Base-by-base conservation (phyloP, 1,140 invertebrate genomes). In the Platyscapa corneri region DNA sequence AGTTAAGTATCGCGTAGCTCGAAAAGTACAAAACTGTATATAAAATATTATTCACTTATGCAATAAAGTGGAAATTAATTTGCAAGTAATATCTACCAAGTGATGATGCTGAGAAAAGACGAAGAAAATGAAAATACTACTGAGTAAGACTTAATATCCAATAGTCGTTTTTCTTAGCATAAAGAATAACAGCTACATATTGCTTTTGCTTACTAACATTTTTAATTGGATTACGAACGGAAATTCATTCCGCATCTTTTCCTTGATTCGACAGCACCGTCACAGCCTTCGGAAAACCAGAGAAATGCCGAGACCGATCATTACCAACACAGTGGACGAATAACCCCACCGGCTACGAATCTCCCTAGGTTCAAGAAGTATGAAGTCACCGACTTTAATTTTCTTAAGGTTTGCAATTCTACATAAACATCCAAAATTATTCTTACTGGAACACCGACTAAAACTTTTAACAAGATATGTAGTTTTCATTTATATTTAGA, bases 291-390 rank as follows among this genome's bases (percentile, higher is more conserved):
- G 42, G 92, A 93, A 64, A 92, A 89, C 81, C 92, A 92, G 70
- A 88, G 91, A 39, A 92, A 91, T 74, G 92, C 91, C 3, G 92
- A 93, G 34, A 88, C 88, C 3, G 92, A 93, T 86, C 93, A 96
- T 88, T 96, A 95, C 93, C 94, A 96, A 88, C 95, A 94, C 89
- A 96, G 96, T 87, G 96, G 96, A 70, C 94, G 96, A 70, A 96
- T 97, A 89, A 97, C 96, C 27, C 96, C 97, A 42, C 97, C 97
- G 23, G 96, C 97, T 56, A 97, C 96, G 56, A 96, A 96, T 81
- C 95, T 97, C 88, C 97, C 97, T 70, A 95, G 97, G 88, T 98
- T 98, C 94, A 95, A 97, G 89, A 98, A 97, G 91, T 98, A 98
- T 90, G 95, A 95, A 27, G 95, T 98, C 75, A 96, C 97, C 88